Conservation (phyloP, 2,797 vertebrate genomes). For the Gymnoscopelus braueri region DNA sequence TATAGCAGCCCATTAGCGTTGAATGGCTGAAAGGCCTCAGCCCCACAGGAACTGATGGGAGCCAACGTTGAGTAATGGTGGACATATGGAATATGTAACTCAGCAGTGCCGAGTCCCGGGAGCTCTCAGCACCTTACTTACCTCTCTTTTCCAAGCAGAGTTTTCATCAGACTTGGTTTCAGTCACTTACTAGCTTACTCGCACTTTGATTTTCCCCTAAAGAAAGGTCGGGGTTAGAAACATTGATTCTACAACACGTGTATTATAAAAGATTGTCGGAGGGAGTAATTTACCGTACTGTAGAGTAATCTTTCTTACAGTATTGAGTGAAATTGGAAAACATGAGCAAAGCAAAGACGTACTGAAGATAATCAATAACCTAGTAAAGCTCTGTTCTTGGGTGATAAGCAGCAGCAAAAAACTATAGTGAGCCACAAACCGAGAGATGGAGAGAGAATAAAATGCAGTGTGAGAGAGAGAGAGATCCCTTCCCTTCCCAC, state of each 20-base stretch:
- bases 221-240: conserved; percentile 12
- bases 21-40: conserved; percentile 33
- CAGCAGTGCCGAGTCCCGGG: conserved; percentile 28
- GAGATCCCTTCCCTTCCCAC: neutral
- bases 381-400: no score
- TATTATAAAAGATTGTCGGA: neutral
- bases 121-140: conserved; percentile 32
- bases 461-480: no score
- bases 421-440: no score
- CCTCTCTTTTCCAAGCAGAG: conserved; percentile 28
- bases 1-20: conserved; percentile 43
- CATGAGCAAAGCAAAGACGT: neutral
- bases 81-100: conserved; percentile 62
- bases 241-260: neutral
- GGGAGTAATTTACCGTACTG: conserved; percentile 11
- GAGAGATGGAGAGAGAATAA: neutral
- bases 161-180: conserved; percentile 21
- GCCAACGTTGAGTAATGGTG: conserved; percentile 55
- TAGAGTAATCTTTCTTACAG: neutral
- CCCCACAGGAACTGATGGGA: conserved; percentile 37
- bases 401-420: no score
- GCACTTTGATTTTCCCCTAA: neutral
- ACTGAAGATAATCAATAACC: neutral
- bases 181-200: conserved; percentile 4
- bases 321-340: conserved; percentile 9